phyloP scores from a whole-genome alignment of 2,888 invertebrate genomes.

The Schrankia costaestrigalis region DNA sequence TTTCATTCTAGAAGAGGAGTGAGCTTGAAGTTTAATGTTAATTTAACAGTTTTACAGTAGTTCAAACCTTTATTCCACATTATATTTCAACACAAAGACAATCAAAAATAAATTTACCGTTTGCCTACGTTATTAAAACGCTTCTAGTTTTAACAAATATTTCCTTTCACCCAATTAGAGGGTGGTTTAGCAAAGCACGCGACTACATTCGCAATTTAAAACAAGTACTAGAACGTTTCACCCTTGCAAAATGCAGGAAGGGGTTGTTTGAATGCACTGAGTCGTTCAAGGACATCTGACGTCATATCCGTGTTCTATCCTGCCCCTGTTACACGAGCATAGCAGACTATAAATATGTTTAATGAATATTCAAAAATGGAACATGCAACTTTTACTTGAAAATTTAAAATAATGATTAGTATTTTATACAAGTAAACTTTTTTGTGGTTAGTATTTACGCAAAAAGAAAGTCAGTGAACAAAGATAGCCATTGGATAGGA shows the following conservation, averaged over 20 bases:
- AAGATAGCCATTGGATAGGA: no score
- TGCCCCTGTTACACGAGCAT: slow-evolving; percentile 5
- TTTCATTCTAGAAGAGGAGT: neutral
- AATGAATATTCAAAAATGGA: no score
- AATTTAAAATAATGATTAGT: no score
- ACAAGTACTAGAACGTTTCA: slow-evolving; percentile 11
- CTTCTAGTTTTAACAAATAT: slow-evolving; percentile 1
- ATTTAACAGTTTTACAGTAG: no score
- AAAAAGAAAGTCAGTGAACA: no score
- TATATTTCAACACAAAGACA: no score
- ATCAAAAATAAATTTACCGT: slow-evolving; percentile 1
- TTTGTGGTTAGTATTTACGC: no score
- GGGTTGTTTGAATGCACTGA: slow-evolving; percentile 30
- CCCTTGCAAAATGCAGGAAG: slow-evolving; percentile 23
- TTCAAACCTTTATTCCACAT: no score
- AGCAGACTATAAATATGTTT: neutral
- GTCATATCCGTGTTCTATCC: slow-evolving; percentile 27
- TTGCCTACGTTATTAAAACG: neutral
- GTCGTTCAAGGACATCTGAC: slow-evolving; percentile 50
- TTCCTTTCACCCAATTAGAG: slow-evolving; percentile 13
- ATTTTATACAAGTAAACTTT: no score
- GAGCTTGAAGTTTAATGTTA: no score
- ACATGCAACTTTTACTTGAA: no score
- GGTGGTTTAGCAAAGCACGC: slow-evolving; percentile 7
- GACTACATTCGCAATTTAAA: slow-evolving; percentile 27